Conservation (phyloP, 2,113 vertebrate genomes). For the Columba livia region DNA sequence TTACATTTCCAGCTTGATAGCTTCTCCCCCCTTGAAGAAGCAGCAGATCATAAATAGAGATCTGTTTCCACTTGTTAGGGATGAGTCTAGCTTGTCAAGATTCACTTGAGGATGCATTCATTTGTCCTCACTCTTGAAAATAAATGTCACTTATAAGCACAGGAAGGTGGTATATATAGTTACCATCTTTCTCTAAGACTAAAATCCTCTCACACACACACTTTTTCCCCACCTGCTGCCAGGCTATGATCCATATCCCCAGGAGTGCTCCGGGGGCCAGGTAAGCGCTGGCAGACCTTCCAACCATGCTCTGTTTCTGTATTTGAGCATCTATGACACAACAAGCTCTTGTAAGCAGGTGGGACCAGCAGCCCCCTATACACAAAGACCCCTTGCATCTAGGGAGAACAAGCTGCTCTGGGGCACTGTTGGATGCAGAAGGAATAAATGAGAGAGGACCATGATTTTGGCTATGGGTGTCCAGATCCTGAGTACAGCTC, state of each 20-base stretch:
- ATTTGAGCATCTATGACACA: background rate
- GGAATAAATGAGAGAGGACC: background rate
- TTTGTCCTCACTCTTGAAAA: conserved; percentile 67
- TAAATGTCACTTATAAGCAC: conserved; percentile 57
- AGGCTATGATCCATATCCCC: conserved; percentile 3
- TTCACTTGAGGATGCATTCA: conserved; percentile 62
- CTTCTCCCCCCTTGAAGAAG: conserved; percentile 51
- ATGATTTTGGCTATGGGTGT: background rate
- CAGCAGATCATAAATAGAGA: conserved; percentile 62
- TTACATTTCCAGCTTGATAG: conserved; percentile 54
- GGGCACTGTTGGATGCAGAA: background rate
- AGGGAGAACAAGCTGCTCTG: background rate
- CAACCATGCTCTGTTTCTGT: background rate
- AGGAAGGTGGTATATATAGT: conserved; percentile 49
- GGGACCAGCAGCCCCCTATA: background rate
- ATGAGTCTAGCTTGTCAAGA: conserved; percentile 67
- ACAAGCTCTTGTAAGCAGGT: background rate
- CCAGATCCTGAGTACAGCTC: background rate
- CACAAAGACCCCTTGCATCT: background rate
- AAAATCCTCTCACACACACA: conserved; percentile 27
- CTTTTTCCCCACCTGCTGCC: conserved; percentile 1
- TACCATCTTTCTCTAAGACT: conserved; percentile 1
- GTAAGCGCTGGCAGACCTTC: background rate
- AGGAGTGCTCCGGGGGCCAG: background rate
- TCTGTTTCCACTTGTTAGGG: conserved; percentile 60